These are phyloP conservation scores for Lithophane ornitopus DNA, from an alignment of 2,888 invertebrate species.

Conservation along the genomic window DNA sequence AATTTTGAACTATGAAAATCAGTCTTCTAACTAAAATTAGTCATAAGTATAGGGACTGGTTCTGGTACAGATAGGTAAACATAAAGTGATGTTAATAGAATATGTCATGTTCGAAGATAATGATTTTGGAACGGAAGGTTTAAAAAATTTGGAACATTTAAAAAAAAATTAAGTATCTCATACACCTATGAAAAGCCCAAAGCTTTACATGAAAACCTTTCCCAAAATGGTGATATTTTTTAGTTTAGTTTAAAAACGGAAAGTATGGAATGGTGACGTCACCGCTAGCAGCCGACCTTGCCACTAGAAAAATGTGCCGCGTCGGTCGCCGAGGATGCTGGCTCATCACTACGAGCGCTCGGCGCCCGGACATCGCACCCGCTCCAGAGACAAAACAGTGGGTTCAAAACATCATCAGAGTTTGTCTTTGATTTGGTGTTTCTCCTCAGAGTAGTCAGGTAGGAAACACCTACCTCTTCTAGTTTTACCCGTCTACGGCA, in stretches of 20 bases:
- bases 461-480: background rate
- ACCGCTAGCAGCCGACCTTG: constrained; percentile 88
- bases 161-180: background rate
- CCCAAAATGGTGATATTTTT: constrained; percentile 48
- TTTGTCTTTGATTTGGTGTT: background rate
- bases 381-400: constrained; percentile 63
- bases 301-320: constrained; percentile 91
- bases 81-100: too few relatives aligned
- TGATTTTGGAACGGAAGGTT: background rate
- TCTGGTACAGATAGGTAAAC: too few relatives aligned
- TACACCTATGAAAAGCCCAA: background rate
- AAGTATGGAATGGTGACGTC: constrained; percentile 87
- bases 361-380: constrained; percentile 75
- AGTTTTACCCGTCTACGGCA: background rate
- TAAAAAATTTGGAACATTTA: too few relatives aligned
- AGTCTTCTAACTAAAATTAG: background rate
- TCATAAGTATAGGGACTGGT: too few relatives aligned
- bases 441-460: background rate
- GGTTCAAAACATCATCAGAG: constrained; percentile 19
- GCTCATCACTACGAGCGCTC: constrained; percentile 82
- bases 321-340: constrained; percentile 84
- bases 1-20: background rate
- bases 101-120: too few relatives aligned
- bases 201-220: background rate
- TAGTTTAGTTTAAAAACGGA: constrained; percentile 78